Conservation (phyloP, 1,140 invertebrate species). For the Paraescarpia echinospica region DNA sequence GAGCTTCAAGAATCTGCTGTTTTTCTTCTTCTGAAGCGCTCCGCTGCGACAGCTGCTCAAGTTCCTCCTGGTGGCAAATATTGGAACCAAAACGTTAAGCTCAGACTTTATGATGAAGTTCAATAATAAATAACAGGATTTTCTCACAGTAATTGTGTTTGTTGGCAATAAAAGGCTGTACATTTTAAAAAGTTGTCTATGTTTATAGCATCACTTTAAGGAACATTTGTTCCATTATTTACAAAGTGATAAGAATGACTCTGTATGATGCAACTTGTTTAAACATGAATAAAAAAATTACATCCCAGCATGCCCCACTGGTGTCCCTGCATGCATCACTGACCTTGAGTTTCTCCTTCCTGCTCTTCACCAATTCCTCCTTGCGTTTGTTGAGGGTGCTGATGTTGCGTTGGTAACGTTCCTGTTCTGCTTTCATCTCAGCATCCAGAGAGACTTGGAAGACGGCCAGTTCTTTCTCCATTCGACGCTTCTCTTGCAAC, state of each 20-base stretch:
- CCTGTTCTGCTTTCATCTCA: slow-evolving; percentile 47
- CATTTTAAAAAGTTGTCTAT: too few species aligned
- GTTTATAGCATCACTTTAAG: too few species aligned
- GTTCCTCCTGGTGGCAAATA: slow-evolving; percentile 40
- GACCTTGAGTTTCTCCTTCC: slow-evolving; percentile 48
- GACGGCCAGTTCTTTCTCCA: slow-evolving; percentile 42
- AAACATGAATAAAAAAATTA: too few species aligned
- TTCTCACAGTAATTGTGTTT: not conserved
- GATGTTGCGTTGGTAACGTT: slow-evolving; percentile 44
- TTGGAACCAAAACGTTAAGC: not conserved
- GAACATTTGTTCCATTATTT: not conserved
- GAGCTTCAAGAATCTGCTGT: slow-evolving; percentile 45
- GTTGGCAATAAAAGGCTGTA: not conserved
- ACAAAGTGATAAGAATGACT: not conserved
- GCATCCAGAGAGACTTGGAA: slow-evolving; percentile 46
- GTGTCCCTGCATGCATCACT: not conserved
- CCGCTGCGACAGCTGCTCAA: slow-evolving; percentile 40
- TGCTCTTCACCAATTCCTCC: slow-evolving; percentile 43
- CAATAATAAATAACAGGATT: not conserved
- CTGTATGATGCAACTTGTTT: not conserved
- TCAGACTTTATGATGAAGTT: not conserved
- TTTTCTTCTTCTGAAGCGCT: slow-evolving; percentile 50
- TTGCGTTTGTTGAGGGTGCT: slow-evolving; percentile 48
- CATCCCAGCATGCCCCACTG: not conserved
- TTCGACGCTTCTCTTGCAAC: not conserved